Evolutionary conservation across 2,888 invertebrate genomes (phyloP).

Genomic region (Caradrina clavipalpis): DNA sequence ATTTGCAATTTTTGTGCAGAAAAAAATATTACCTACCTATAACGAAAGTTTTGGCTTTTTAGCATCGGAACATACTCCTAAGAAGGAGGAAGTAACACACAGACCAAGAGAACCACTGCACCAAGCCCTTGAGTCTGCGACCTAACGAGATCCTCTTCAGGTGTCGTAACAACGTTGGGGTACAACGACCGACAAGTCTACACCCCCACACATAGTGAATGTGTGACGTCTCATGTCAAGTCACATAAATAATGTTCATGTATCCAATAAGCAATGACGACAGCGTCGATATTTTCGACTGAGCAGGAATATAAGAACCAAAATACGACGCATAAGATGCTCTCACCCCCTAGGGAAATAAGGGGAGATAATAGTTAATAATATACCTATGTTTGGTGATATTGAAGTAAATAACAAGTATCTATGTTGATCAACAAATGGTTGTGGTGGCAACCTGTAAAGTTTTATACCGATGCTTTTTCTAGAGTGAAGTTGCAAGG

Average conservation of each 20-base stretch:
- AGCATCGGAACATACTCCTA: not conserved
- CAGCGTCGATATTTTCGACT: conserved; percentile 6
- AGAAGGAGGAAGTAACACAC: not conserved
- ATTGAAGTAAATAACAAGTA: not conserved
- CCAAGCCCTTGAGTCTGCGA: conserved; percentile 5
- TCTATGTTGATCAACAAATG: not conserved
- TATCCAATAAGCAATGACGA: conserved; percentile 9
- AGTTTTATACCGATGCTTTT: not conserved
- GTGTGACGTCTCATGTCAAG: not conserved
- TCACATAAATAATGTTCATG: conserved; percentile 12
- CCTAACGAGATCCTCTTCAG: conserved; percentile 32
- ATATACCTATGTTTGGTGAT: not conserved
- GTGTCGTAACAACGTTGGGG: conserved; percentile 2
- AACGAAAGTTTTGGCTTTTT: not conserved
- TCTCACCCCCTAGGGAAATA: conserved; percentile 11
- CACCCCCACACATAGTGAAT: not conserved
- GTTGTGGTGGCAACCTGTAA: not conserved
- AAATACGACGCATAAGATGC: not conserved
- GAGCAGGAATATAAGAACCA: conserved; percentile 6
- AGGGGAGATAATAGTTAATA: conserved; percentile 8
- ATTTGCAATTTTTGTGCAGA: not conserved
- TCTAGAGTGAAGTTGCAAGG: no score
- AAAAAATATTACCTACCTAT: not conserved
- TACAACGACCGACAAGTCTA: not conserved
- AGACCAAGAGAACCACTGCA: not conserved